Percentiles rank a stretch among this genome's conserved stretches.
phyloP scores from a whole-genome alignment of 2,113 vertebrate genomes.

The Trematocara variabile region DNA sequence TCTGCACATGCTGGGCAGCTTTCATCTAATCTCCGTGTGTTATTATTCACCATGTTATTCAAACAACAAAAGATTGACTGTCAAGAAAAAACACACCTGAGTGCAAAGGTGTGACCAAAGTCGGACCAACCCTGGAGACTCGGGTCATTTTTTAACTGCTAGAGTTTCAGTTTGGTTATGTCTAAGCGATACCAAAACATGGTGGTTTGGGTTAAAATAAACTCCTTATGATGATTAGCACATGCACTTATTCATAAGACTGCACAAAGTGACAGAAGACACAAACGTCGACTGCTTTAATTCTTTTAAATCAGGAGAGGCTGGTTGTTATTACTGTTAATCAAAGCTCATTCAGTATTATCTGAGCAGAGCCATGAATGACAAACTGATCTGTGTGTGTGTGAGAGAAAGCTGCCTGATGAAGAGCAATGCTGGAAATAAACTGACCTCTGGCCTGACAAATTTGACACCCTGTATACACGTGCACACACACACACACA shows the following conservation, averaged over 20 bases:
- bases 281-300: not conserved
- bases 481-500: not conserved
- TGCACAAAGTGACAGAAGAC: not conserved
- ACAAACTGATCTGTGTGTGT: not conserved
- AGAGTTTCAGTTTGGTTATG: not conserved
- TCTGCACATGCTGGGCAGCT: not conserved
- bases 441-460: slow-evolving; percentile 55
- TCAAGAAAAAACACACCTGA: not conserved
- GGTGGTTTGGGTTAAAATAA: not conserved
- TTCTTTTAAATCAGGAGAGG: not conserved
- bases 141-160: not conserved
- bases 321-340: not conserved
- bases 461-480: slow-evolving; percentile 52
- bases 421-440: slow-evolving; percentile 60
- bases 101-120: not conserved
- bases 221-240: not conserved
- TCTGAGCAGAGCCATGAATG: not conserved
- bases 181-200: not conserved
- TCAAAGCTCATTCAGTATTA: not conserved
- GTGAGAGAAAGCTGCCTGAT: slow-evolving; percentile 8
- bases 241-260: not conserved
- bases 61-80: not conserved
- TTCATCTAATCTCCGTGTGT: not conserved
- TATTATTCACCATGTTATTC: not conserved
- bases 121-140: not conserved